Evolutionary conservation across 1,140 invertebrate genomes (phyloP).

Genomic region (Oryctes rhinoceros): DNA sequence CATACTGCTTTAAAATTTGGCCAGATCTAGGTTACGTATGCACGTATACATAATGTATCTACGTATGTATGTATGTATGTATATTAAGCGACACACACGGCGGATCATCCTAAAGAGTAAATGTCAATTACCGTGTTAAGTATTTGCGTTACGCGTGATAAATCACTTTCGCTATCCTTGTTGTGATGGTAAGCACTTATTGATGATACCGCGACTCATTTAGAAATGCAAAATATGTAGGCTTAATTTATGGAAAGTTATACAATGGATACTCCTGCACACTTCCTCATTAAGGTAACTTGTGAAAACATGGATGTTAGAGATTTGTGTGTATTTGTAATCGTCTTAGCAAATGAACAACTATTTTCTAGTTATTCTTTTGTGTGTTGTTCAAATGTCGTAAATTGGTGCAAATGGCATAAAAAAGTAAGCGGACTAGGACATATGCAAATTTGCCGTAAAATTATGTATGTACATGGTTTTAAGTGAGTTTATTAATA

Average conservation of each 20-base stretch:
- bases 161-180: conserved; percentile 14
- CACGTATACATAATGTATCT: not conserved
- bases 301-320: too few species aligned
- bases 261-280: not conserved
- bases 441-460: too few species aligned
- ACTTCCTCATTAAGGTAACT: not conserved
- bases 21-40: not conserved
- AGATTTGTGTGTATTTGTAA: too few species aligned
- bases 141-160: not conserved
- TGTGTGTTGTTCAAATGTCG: too few species aligned
- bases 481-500: too few species aligned
- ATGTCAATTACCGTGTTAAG: conserved; percentile 15
- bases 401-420: too few species aligned
- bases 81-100: not conserved
- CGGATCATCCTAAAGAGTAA: not conserved
- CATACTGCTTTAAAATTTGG: not conserved
- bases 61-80: not conserved
- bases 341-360: too few species aligned
- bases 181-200: not conserved
- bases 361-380: too few species aligned
- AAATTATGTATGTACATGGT: too few species aligned
- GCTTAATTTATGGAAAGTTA: conserved; percentile 6
- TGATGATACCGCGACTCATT: not conserved
- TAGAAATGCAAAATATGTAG: not conserved
- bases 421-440: too few species aligned